phyloP scores from a whole-genome alignment of 35 echinoderm and acorn worm genomes.

The Eucidaris tribuloides region DNA sequence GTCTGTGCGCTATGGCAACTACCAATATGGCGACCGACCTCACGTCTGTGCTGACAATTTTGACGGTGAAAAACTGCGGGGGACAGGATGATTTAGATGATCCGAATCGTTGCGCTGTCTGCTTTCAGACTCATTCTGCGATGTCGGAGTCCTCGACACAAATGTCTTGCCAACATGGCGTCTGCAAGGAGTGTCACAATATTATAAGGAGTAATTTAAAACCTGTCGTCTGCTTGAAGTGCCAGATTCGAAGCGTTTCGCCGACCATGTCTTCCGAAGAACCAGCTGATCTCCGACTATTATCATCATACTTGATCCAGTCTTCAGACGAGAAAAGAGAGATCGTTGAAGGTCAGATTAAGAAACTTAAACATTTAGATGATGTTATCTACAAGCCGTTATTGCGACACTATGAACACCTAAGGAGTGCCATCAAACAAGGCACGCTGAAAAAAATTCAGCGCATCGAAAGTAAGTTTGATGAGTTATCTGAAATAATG shows the following conservation, averaged over 20 bases:
- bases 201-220: background rate
- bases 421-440: background rate
- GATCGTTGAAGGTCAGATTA: background rate
- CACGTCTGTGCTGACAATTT: background rate
- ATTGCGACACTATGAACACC: background rate
- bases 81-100: background rate
- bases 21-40: background rate
- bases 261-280: background rate
- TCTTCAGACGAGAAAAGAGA: background rate
- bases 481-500: background rate
- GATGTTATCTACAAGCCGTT: constrained; percentile 1
- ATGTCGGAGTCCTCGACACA: too few relatives aligned
- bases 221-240: background rate
- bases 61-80: background rate
- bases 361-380: background rate
- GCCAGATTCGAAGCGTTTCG: constrained; percentile 15
- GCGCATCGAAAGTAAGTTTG: background rate
- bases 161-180: background rate
- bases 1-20: background rate
- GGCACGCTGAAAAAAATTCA: background rate
- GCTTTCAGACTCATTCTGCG: background rate
- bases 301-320: background rate
- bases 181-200: background rate
- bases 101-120: background rate
- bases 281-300: background rate